These are phyloP conservation scores for Phyllotreta striolata DNA, from an alignment of 2,888 invertebrate genomes.

Conservation along the genomic window DNA sequence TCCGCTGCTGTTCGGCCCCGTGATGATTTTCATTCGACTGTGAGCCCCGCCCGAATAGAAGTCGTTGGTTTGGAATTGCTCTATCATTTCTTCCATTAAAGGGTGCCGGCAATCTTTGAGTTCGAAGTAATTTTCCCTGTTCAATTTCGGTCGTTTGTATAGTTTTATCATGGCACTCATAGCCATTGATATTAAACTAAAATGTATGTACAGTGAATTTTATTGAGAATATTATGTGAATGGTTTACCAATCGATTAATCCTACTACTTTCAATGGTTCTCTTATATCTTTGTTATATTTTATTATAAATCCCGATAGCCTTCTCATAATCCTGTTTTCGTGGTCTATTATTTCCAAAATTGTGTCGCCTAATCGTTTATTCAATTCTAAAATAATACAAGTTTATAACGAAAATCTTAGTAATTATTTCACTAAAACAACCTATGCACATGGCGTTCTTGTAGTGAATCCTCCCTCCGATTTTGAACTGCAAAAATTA, in stretches of 20 bases:
- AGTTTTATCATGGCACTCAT: constrained; percentile 55
- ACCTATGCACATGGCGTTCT: constrained; percentile 59
- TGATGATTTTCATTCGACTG: constrained; percentile 77
- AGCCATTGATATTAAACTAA: constrained; percentile 60
- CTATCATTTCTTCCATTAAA: constrained; percentile 71
- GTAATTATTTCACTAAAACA: constrained; percentile 12
- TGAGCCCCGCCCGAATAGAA: constrained; percentile 66
- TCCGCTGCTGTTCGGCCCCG: constrained; percentile 91
- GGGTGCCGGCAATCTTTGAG: constrained; percentile 73
- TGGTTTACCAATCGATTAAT: constrained; percentile 55
- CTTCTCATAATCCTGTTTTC: constrained; percentile 77
- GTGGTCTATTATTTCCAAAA: constrained; percentile 79
- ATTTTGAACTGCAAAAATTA: constrained; percentile 55
- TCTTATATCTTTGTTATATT: constrained; percentile 55
- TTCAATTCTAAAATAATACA: constrained; percentile 71
- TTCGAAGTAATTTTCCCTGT: constrained; percentile 53
- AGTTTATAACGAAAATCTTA: constrained; percentile 19
- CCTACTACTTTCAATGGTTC: constrained; percentile 55
- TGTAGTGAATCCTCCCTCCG: constrained; percentile 56
- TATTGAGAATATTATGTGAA: constrained; percentile 1
- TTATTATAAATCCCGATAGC: constrained; percentile 54
- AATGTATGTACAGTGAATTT: constrained; percentile 8
- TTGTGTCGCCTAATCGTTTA: constrained; percentile 77
- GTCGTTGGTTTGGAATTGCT: constrained; percentile 79
- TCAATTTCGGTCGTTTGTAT: constrained; percentile 57